Evolutionary conservation across 2,888 invertebrate genomes (phyloP), one percentile per base, ranked within the genome.

Genomic region (Eupithecia tripunctaria): DNA sequence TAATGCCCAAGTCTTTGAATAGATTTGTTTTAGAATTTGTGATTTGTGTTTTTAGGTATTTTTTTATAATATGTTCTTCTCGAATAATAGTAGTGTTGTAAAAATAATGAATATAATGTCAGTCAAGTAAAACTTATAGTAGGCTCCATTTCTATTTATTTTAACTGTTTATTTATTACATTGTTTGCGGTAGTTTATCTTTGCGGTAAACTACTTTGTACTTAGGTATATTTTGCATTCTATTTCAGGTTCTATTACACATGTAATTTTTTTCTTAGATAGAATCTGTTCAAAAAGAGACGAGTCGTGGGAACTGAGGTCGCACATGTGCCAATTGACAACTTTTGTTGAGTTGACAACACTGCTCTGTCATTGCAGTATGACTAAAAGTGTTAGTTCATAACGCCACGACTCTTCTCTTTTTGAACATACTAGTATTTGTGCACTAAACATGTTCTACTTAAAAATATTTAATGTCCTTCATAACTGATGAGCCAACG

Each of bases 181-280:
- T n/a, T 65, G 74, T 77, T 67, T 70, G 56, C 12, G 43, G 69
- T 75, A 71, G 66, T 75, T 75, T 67, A 67, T 72, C 76, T 79
- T 82, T 81, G 80, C 80, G 74, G 65, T 73, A 79, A 78, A 75
- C 80, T 73, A 72, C 73, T 32, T 81, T 36, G 82, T 84, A 84
- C 81, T 84, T 84, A 32, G 32, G 32, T 32, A 79, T 76, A 69
- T 68, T 72, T 76, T 82, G 70, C 76, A 68, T 74, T 47, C 1
- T 78, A 67, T 68, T 76, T 77, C 70, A 71, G 66, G 32, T 12
- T 51, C 70, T 80, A 64, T 10, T 60, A 47, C 32, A 10, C 59
- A 36, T 36, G 73, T 73, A 71, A 74, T 70, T 67, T 74, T 69
- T 74, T 73, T 68, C 41, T 72, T 65, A 47, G 67, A 73, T 59